Evolutionary conservation across 2,888 invertebrate species (phyloP).

Genomic region (Seladonia tumulorum): DNA sequence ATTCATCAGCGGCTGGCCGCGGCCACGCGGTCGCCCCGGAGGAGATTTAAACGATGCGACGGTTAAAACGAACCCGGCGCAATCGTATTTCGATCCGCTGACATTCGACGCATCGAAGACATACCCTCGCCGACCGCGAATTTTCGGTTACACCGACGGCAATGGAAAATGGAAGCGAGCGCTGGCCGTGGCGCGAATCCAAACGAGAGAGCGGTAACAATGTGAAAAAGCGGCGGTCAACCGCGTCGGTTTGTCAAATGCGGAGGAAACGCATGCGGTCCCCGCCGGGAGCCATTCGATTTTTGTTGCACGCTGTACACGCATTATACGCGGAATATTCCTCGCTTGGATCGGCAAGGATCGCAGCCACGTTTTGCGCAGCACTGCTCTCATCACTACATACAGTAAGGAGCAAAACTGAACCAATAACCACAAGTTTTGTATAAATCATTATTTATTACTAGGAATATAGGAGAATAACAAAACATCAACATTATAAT

Average conservation of each 20-base stretch:
- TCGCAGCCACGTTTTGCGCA: background rate
- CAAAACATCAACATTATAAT: too few species aligned
- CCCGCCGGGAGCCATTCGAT: slow-evolving; percentile 19
- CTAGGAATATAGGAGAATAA: too few species aligned
- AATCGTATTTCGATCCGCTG: slow-evolving; percentile 47
- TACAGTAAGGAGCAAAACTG: too few species aligned
- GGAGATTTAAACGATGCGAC: slow-evolving; percentile 46
- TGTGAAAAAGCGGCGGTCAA: slow-evolving; percentile 39
- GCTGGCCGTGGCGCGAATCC: slow-evolving; percentile 53
- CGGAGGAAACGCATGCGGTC: slow-evolving; percentile 34
- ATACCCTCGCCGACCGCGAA: slow-evolving; percentile 50
- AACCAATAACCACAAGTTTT: too few species aligned
- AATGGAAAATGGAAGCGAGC: slow-evolving; percentile 37
- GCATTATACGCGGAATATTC: slow-evolving; percentile 4
- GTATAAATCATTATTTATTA: too few species aligned
- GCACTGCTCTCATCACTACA: too few species aligned
- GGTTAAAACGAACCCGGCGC: slow-evolving; percentile 54
- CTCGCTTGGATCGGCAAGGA: background rate
- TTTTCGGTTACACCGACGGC: slow-evolving; percentile 54
- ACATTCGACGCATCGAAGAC: slow-evolving; percentile 53
- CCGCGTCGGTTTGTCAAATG: slow-evolving; percentile 53
- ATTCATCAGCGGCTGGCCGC: slow-evolving; percentile 51
- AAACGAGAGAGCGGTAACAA: slow-evolving; percentile 46
- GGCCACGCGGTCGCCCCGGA: slow-evolving; percentile 17
- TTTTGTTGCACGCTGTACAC: slow-evolving; percentile 26